A percentile compares a stretch with the other conserved stretches of the same genome.
Evolutionary conservation across 1,140 invertebrate species (phyloP).

Genomic region (Bicyclus anynana): DNA sequence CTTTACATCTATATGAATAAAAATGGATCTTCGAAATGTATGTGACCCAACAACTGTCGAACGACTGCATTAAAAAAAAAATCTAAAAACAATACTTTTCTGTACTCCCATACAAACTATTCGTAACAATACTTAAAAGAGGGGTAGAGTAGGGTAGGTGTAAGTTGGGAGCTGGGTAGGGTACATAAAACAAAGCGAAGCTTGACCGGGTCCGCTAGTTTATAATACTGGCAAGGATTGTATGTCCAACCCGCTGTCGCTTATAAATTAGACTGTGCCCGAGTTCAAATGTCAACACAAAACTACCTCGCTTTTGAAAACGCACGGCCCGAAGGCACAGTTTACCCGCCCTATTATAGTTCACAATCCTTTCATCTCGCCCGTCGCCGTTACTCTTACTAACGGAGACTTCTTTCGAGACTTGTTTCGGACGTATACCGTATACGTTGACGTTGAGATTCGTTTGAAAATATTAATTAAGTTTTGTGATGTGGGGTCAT

Average conservation of each 20-base stretch:
- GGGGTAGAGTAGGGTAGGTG: too few relatives aligned
- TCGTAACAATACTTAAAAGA: too few relatives aligned
- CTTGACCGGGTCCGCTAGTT: too few relatives aligned
- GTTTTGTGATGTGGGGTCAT: neutral
- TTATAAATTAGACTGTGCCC: neutral
- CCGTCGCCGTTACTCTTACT: neutral
- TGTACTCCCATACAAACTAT: too few relatives aligned
- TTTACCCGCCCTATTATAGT: constrained; percentile 6
- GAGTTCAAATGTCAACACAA: constrained; percentile 16
- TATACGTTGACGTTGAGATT: neutral
- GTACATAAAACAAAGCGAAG: too few relatives aligned
- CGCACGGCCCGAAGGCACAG: constrained; percentile 4
- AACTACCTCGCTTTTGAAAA: constrained; percentile 11
- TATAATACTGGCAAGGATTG: too few relatives aligned
- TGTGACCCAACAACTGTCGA: too few relatives aligned
- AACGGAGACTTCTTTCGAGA: neutral
- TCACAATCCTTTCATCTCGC: constrained; percentile 6
- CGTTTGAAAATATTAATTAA: neutral
- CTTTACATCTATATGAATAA: too few relatives aligned
- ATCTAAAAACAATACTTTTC: too few relatives aligned
- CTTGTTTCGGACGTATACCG: constrained; percentile 1
- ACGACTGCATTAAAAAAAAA: too few relatives aligned
- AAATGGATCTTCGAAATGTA: too few relatives aligned
- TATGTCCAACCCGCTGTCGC: neutral
- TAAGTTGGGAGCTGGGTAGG: too few relatives aligned